Base-by-base conservation (phyloP, 37 sponge, comb jelly and placozoan genomes). In the Petrosia ficiformis region DNA sequence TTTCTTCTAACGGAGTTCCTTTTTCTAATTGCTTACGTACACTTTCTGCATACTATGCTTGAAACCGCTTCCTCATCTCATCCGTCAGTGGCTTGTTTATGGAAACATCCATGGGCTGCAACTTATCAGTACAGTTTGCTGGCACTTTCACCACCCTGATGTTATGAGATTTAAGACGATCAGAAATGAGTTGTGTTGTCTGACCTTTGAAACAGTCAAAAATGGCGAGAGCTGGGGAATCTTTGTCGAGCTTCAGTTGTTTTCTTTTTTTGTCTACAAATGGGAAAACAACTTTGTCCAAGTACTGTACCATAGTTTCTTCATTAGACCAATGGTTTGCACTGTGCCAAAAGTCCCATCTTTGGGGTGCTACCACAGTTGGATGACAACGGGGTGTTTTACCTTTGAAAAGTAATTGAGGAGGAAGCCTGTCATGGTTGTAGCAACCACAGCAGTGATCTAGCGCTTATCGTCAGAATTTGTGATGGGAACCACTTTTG, bases 271-370 rank as follows among this genome's bases (percentile, higher is more conserved):
- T 4, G 1, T 58, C 36, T 24, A 87, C 59, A 52, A 73, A 87
- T 2, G 82, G 88, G n/a, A 75, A 38, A 66, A 87, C 39, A 34
- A 87, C 63, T 16, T 87, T 33, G 32, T 77, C 25, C 11, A 87
- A 26, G 58, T 81, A 87, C 28, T 28, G 4, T 2, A 39, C 34
- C 76, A 81, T 87, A 4, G 88, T 87, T 22, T 71, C 59, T 32
- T 87, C 88, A 64, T 66, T 87, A n/a, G 82, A 75, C 88, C 88
- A 87, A 24, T 83, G 79, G 28, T 81, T 82, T 1, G 39, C 57
- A 70, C 58, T 72, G 36, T 82, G 80, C 30, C 42, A 65, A 2
- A 87, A 74, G 68, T 78, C 39, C 82, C 82, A 87, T 2, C 37
- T 73, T 24, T 54, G 14, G 1, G 88, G 88, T 65, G 80, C 66